Conservation (phyloP, 2,797 vertebrate genomes). For the Otus scops region DNA sequence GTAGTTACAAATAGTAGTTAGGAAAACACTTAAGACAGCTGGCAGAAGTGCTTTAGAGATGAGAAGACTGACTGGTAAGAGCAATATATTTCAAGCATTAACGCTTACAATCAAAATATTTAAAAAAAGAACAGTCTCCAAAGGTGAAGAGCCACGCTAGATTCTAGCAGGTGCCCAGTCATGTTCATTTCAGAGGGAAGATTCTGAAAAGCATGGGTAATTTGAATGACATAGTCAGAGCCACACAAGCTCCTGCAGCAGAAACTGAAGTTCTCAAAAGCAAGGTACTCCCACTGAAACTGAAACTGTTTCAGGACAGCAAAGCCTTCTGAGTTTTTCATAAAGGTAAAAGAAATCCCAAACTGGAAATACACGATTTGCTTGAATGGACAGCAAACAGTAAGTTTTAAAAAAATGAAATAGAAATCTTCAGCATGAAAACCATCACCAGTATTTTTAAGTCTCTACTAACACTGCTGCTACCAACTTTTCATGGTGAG, state of each 20-base stretch:
- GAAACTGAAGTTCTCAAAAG: neutral
- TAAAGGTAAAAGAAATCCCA: neutral
- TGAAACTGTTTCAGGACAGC: neutral
- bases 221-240: neutral
- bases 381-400: neutral
- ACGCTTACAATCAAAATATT: neutral
- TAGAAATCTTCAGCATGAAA: neutral
- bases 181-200: neutral
- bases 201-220: neutral
- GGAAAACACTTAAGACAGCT: neutral
- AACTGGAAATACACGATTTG: neutral
- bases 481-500: neutral
- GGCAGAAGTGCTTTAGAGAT: neutral
- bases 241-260: neutral
- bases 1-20: neutral
- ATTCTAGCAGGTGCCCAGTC: neutral
- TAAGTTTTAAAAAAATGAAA: neutral
- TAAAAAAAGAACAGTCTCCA: neutral
- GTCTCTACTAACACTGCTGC: neutral
- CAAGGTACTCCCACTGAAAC: neutral
- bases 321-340: neutral
- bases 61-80: neutral
- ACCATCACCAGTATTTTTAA: fast-evolving
- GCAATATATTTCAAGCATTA: neutral
- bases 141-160: neutral